Conservation (phyloP, 2,888 invertebrate species). For the Chloroclystis v-ata region DNA sequence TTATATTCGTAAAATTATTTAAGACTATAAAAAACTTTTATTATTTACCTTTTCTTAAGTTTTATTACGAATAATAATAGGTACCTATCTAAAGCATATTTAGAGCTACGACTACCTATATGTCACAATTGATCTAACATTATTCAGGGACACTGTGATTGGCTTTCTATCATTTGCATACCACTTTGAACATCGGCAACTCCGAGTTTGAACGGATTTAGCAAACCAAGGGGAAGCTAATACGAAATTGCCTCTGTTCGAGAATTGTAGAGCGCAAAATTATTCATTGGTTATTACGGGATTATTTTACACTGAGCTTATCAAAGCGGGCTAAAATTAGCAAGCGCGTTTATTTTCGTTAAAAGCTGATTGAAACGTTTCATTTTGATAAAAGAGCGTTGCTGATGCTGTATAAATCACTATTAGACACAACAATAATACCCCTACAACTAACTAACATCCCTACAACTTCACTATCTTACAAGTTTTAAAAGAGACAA, state of each 20-base stretch:
- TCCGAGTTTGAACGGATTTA: slow-evolving; percentile 10
- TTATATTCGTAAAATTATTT: too few relatives aligned
- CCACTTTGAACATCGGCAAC: slow-evolving; percentile 18
- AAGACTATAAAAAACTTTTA: too few relatives aligned
- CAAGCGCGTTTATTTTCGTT: neutral
- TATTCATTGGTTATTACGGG: slow-evolving; percentile 4
- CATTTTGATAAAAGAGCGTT: too few relatives aligned
- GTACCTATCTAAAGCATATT: neutral
- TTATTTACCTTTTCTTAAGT: too few relatives aligned
- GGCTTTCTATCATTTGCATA: slow-evolving; percentile 31
- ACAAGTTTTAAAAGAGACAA: too few relatives aligned
- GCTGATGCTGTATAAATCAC: too few relatives aligned
- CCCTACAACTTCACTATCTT: too few relatives aligned
- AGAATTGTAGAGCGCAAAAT: slow-evolving; percentile 1
- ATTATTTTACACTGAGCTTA: slow-evolving; percentile 2
- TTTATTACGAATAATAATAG: neutral
- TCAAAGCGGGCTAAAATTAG: neutral
- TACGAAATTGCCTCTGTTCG: slow-evolving; percentile 10
- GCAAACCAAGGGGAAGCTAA: slow-evolving; percentile 15
- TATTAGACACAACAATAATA: too few relatives aligned
- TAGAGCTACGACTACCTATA: too few relatives aligned
- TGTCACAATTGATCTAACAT: slow-evolving; percentile 21
- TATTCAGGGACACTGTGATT: slow-evolving; percentile 36
- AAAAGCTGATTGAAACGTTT: neutral
- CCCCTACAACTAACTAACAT: too few relatives aligned